These are phyloP conservation scores for Cassiopea andromeda DNA, from an alignment of 30 jellyfish, hydroid and myxozoan genomes.

Conservation along the genomic window DNA sequence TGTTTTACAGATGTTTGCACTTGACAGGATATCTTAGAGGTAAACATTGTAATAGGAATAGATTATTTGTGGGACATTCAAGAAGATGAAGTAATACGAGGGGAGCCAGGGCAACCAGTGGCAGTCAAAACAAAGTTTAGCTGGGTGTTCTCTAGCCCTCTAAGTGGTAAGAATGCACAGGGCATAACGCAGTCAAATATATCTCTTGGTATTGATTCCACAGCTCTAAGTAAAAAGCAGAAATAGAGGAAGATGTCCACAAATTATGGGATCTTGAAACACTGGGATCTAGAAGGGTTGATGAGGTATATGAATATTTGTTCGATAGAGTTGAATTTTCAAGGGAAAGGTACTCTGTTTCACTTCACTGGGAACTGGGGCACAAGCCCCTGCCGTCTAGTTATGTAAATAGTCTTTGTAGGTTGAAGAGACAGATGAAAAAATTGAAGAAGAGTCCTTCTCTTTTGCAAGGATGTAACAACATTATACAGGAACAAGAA, in stretches of 20 bases:
- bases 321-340: conserved; percentile 21
- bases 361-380: conserved; percentile 45
- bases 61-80: conserved; percentile 39
- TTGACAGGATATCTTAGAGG: conserved; percentile 15
- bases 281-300: conserved; percentile 14
- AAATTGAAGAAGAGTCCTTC: conserved; percentile 9
- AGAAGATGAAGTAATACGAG: background rate
- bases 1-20: conserved; percentile 12
- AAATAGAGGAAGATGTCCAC: background rate
- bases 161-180: conserved; percentile 15
- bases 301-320: conserved; percentile 16
- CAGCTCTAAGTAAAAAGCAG: background rate
- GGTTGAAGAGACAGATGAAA: conserved; percentile 5
- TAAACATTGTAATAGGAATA: conserved; percentile 24
- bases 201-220: background rate
- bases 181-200: background rate
- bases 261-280: conserved; percentile 45
- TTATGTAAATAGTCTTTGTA: conserved; percentile 1
- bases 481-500: background rate
- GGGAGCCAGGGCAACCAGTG: conserved; percentile 21
- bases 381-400: background rate
- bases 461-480: conserved; percentile 1
- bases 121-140: conserved; percentile 39
- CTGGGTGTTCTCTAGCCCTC: conserved; percentile 43
- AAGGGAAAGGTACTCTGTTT: conserved; percentile 37